Evolutionary conservation across 2,888 invertebrate genomes (phyloP), one percentile per base, ranked within the genome.

Genomic region (Imbricaverruca yamaguchii): DNA sequence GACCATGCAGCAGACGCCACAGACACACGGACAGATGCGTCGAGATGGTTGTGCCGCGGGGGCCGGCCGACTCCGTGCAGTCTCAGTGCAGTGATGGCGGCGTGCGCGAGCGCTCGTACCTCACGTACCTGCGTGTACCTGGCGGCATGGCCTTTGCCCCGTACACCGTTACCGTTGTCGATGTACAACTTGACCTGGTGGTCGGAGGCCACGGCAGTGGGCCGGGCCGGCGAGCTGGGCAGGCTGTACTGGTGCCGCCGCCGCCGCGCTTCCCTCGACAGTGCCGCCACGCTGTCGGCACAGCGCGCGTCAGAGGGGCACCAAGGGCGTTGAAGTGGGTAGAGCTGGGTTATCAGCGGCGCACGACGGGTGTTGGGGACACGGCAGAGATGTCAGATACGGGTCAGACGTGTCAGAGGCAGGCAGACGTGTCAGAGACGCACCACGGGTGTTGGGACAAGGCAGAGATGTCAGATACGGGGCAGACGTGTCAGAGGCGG

Each of bases 181-280:
- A 94, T 94, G 91, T 96, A 95, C 88, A 95, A 94, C 91, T 95
- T 95, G 90, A 96, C 95, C 92, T 95, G 95, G 90, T 93, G 94
- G 55, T 74, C 74, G 55, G 74, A 53, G 55, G 74, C 74, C 53
- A 74, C 21, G 55, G 74, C 74, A 81, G 90, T 88, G 82, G 90
- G 89, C 67, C 88, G 89, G 57, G 89, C 84, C 89, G 87, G 84
- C 87, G 83, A 82, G 55, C 81, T 86, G 83, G 87, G 88, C 81
- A 84, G 84, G 80, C 84, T 53, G 74, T 74, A 74, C 55, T 9
- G 74, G 53, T 55, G 53, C 55, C 55, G 18, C 21, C 74, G 74
- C 55, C 55, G 74, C 55, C 53, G 74, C 7, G 74, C 55, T 3
- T 15, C 57, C 23, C 57, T n/a, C 4, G 57, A 23, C 57, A 79